A percentile compares a stretch with the other conserved stretches of the same genome.
phyloP scores from a whole-genome alignment of 1,140 invertebrate genomes.

The Diachasma alloeum region DNA sequence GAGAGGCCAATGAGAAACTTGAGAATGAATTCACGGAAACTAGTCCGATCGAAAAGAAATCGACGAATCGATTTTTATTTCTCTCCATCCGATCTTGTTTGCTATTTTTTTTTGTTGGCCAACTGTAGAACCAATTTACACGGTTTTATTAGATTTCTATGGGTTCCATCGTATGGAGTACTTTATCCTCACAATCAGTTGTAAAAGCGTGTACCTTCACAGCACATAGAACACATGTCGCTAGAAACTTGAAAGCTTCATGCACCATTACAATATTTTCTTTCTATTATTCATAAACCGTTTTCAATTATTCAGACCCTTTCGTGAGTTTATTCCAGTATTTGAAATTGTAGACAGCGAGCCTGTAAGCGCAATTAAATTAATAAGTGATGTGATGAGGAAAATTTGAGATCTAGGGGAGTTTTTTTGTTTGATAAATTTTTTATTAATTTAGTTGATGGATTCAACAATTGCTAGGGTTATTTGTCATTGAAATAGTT shows the following conservation, averaged over 20 bases:
- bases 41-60: no score
- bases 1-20: background rate
- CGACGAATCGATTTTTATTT: background rate
- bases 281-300: background rate
- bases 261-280: background rate
- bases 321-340: background rate
- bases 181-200: background rate
- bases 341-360: background rate
- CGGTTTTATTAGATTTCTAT: background rate
- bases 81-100: background rate
- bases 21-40: background rate
- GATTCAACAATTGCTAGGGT: no score
- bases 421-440: no score
- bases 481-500: no score
- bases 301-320: background rate
- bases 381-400: background rate
- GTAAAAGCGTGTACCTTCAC: background rate
- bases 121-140: background rate
- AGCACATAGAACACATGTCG: background rate
- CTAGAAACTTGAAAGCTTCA: background rate
- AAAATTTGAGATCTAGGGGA: background rate
- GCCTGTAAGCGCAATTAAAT: conserved; percentile 8
- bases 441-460: no score
- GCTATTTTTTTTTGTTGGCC: background rate
- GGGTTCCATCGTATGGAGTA: background rate